Evolutionary conservation across 2,888 invertebrate genomes (phyloP), one percentile per base, ranked within the genome.

Genomic region (Plemyria rubiginata): DNA sequence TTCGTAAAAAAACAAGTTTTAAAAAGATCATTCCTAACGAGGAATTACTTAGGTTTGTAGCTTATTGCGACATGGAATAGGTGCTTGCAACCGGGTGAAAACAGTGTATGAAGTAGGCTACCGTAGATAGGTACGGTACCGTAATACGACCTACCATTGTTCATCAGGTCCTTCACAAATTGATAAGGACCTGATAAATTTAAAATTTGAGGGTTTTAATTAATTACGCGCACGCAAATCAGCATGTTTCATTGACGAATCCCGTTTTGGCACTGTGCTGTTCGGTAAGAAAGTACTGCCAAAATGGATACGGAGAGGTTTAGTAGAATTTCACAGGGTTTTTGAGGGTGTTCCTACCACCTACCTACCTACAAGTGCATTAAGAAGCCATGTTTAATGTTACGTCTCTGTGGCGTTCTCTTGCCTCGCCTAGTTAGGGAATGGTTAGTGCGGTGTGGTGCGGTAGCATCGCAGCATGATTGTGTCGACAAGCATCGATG

Each of bases 231-330:
- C n/a, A n/a, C n/a, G n/a, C n/a, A n/a, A n/a, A n/a, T n/a, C 12
- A 28, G 38, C 28, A 15, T 32, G 50, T 51, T 62, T 48, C 40
- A 56, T 62, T 62, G 38, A 46, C 45, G 28, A 59, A 62, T 56
- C 61, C n/a, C 11, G 61, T 62, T 62, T 38, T 50, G 50, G 36
- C 41, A 52, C 15, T 46, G 46, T 56, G 51, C n/a, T 43, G 41
- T 28, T 45, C 12, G 51, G 52, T 32, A 49, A 22, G 12, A 29
- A 12, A 13, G 22, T 48, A 49, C 50, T 50, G 50, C 12, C 5
- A 12, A 32, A 32, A 15, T 50, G n/a, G 16, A 45, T 16, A 45
- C 15, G 15, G 15, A 9, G 9, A 16, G 8, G 45, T 45, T 45
- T 16, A 16, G 9, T 41, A 41, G 0, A 11, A 40, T 9, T 11